Evolutionary conservation across 2,113 vertebrate species (phyloP), one percentile per base, ranked within the genome.

Genomic region (Neopipo cinnamomea): DNA sequence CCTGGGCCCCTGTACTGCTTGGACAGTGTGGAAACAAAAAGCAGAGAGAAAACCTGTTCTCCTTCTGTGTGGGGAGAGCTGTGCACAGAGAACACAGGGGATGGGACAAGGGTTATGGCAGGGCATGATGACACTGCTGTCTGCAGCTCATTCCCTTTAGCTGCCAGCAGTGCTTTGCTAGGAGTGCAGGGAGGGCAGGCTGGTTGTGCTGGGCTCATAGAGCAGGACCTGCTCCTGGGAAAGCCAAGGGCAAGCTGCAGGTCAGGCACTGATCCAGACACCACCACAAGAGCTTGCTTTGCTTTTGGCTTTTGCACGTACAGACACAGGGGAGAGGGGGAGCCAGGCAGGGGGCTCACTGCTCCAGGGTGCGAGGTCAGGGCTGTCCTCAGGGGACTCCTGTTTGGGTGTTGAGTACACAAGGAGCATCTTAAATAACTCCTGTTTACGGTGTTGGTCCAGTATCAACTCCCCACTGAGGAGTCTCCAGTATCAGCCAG

Each of bases 211-310:
- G 15, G 41, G 14, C 27, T 70, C 23, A 7, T 1, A 3, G 62
- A 23, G 47, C 0, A 3, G 20, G 37, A 71, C 30, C 46, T 49
- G 14, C 71, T 74, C 2, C 61, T 31, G 23, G 62, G 27, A 49
- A 67, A 27, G 56, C 46, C 9, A 71, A 81, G 59, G 75, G 46
- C 62, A 62, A 6, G 3, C 23, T 35, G 59, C 27, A 15, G 71
- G 35, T 10, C 0, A 0, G 65, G 25, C 44, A 11, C 5, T 3
- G 1, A 23, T 17, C 74, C 50, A 39, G 35, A 8, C 41, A 30
- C 44, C 35, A 22, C 25, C 4, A 0, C 62, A n/a, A 33, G 33
- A 39, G 18, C 11, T 6, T 23, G 49, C 52, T 37, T 41, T 27
- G 6, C 11, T 62, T 35, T 78, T 49, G 46, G n/a, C 27, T 50